A percentile compares a stretch with the other conserved stretches of the same genome.
phyloP scores from a whole-genome alignment of 2,113 vertebrate genomes.

The Protobothrops mucrosquamatus region DNA sequence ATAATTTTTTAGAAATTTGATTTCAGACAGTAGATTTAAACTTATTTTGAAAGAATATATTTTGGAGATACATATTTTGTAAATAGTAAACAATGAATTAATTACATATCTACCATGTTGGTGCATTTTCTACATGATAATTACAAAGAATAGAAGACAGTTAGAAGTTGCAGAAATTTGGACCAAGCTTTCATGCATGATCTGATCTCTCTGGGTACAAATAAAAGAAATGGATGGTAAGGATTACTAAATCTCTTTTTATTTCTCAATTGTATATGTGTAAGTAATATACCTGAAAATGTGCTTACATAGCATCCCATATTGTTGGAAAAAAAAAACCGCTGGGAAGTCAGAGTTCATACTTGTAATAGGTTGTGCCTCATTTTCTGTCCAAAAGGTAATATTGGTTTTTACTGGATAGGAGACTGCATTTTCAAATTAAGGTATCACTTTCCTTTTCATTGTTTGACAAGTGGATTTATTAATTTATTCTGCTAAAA shows the following conservation, averaged over 20 bases:
- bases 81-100: background rate
- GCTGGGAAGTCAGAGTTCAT: background rate
- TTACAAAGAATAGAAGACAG: background rate
- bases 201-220: background rate
- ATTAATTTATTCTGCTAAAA: background rate
- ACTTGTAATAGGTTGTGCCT: background rate
- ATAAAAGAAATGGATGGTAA: background rate
- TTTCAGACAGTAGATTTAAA: background rate
- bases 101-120: background rate
- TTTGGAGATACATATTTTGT: background rate
- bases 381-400: background rate
- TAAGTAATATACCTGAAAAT: background rate
- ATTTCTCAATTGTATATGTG: background rate
- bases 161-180: background rate
- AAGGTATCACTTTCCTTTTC: background rate
- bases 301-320: background rate
- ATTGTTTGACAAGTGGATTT: background rate
- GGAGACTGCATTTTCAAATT: background rate
- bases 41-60: background rate
- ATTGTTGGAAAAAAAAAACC: background rate
- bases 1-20: no score
- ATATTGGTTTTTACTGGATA: background rate
- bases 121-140: background rate
- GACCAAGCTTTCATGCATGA: background rate
- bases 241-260: background rate